Percentiles rank a stretch among this genome's conserved stretches.
These are phyloP conservation scores for Oedothorax gibbosus DNA, from an alignment of 1,140 invertebrate genomes.

Conservation along the genomic window DNA sequence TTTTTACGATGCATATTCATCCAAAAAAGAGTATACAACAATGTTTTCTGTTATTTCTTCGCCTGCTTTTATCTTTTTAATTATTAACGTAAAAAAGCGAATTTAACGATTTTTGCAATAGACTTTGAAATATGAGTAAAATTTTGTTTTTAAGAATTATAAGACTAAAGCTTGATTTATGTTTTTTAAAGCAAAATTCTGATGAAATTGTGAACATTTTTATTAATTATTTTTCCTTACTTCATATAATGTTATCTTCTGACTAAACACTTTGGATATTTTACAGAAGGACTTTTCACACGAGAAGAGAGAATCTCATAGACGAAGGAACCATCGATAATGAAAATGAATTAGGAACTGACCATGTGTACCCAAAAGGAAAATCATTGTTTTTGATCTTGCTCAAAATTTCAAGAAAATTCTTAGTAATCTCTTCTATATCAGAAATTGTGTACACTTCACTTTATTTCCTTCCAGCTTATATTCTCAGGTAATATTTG, in stretches of 20 bases:
- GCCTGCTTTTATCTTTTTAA: no score
- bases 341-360: neutral
- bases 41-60: neutral
- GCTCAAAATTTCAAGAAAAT: conserved; percentile 25
- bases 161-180: no score
- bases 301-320: conserved; percentile 10
- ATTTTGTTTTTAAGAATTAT: no score
- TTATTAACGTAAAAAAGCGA: no score
- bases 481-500: conserved; percentile 32
- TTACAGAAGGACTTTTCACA: no score
- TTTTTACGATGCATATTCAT: neutral
- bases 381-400: conserved; percentile 32
- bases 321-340: neutral
- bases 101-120: no score
- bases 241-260: no score
- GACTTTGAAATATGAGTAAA: no score
- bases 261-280: no score
- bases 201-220: no score
- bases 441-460: conserved; percentile 22
- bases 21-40: neutral
- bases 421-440: conserved; percentile 30
- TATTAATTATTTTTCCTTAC: no score
- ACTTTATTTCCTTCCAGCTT: conserved; percentile 33
- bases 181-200: no score
- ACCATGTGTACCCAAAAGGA: neutral